phyloP scores from a whole-genome alignment of 2,113 vertebrate species.

The Arothron firmamentum region DNA sequence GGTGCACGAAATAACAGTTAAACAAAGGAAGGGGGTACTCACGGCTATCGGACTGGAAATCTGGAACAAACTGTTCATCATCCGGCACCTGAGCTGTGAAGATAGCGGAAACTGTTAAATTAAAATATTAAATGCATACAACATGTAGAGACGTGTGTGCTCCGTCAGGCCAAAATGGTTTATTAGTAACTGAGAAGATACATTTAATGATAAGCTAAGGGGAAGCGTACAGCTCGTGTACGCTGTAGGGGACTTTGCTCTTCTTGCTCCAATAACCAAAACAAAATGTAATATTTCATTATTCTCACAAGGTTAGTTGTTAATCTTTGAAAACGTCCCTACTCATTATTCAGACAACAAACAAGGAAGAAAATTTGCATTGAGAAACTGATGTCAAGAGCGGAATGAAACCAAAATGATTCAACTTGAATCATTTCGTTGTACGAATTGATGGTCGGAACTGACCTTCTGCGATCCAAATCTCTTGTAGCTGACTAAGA shows the following conservation, averaged over 20 bases:
- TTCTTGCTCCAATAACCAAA: slow-evolving; percentile 4
- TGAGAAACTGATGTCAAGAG: no score
- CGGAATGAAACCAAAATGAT: no score
- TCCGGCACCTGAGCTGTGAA: slow-evolving; percentile 90
- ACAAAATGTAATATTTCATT: slow-evolving; percentile 12
- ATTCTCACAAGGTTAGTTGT: neutral
- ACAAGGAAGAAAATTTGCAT: no score
- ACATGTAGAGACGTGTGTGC: no score
- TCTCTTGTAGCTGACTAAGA: slow-evolving; percentile 95
- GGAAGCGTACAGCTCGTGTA: no score
- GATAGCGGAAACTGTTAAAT: neutral
- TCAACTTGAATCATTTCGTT: neutral
- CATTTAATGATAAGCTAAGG: no score
- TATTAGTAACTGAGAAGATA: no score
- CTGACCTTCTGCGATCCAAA: slow-evolving; percentile 94
- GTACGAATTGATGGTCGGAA: slow-evolving; percentile 2
- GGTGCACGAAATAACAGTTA: slow-evolving; percentile 3
- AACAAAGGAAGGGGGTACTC: slow-evolving; percentile 74
- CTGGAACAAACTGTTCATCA: slow-evolving; percentile 96
- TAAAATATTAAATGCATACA: no score
- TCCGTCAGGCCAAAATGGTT: no score
- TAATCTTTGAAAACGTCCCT: slow-evolving; percentile 34
- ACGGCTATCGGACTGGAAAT: slow-evolving; percentile 97
- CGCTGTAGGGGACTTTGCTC: slow-evolving; percentile 40
- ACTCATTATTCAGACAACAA: no score